Evolutionary conservation across 2,888 invertebrate genomes (phyloP).

Genomic region (Chrysolina haemoptera): DNA sequence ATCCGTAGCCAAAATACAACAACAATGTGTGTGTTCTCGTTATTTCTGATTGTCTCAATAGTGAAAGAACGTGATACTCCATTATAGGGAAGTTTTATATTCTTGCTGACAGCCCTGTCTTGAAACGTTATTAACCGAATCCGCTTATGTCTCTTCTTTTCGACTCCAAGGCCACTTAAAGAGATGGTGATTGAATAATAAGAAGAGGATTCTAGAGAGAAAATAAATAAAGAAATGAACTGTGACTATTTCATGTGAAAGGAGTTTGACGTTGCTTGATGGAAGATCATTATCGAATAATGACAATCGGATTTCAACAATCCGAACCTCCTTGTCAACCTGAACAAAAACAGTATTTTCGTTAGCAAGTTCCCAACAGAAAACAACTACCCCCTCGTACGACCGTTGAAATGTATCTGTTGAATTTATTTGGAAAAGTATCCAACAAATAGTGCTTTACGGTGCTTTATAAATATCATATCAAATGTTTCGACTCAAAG

Average conservation of each 20-base stretch:
- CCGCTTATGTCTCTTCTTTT: conserved; percentile 18
- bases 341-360: too few relatives aligned
- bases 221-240: background rate
- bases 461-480: too few relatives aligned
- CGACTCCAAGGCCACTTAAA: background rate
- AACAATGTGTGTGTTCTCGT: conserved; percentile 37
- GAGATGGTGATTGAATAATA: background rate
- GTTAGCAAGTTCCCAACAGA: too few relatives aligned
- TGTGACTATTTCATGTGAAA: background rate
- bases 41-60: conserved; percentile 43
- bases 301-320: too few relatives aligned
- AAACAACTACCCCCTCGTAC: too few relatives aligned
- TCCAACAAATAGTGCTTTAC: too few relatives aligned
- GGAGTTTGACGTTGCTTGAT: background rate
- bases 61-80: conserved; percentile 36
- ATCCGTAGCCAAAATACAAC: background rate
- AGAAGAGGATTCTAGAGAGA: background rate
- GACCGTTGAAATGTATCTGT: too few relatives aligned
- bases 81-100: conserved; percentile 38
- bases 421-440: too few relatives aligned
- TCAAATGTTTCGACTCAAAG: too few relatives aligned
- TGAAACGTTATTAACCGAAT: conserved; percentile 33
- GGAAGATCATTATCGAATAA: too few relatives aligned
- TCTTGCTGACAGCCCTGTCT: conserved; percentile 22
- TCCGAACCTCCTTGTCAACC: too few relatives aligned